Evolutionary conservation across 2,797 vertebrate genomes (phyloP).

Genomic region (Rhincodon typus): DNA sequence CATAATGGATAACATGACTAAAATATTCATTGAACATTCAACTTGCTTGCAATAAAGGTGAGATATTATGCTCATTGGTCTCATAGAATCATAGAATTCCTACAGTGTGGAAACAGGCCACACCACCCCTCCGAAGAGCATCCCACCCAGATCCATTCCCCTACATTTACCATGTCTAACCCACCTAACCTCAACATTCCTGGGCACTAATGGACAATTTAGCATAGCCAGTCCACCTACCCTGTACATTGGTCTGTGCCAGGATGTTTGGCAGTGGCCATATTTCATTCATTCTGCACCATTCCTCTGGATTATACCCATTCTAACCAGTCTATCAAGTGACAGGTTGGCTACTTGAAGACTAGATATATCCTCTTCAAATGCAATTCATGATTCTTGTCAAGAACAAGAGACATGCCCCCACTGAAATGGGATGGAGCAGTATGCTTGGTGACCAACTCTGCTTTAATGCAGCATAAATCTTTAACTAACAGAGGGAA

Average conservation of each 20-base stretch:
- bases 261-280: neutral
- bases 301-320: neutral
- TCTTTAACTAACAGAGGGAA: neutral
- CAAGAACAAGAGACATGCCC: neutral
- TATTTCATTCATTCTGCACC: neutral
- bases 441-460: neutral
- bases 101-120: too few relatives aligned
- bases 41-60: neutral
- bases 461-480: neutral
- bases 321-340: neutral
- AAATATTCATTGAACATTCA: neutral
- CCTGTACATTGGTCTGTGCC: neutral
- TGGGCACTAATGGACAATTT: too few relatives aligned
- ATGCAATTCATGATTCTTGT: neutral
- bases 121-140: too few relatives aligned
- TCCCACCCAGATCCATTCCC: too few relatives aligned
- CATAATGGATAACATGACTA: neutral
- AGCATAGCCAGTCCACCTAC: too few relatives aligned
- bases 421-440: neutral
- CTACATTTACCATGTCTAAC: too few relatives aligned
- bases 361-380: neutral
- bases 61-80: neutral
- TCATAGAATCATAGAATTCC: too few relatives aligned
- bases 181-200: too few relatives aligned
- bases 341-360: neutral